These are phyloP conservation scores for Eolophus roseicapilla DNA, from an alignment of 2,113 vertebrate species.

Conservation along the genomic window DNA sequence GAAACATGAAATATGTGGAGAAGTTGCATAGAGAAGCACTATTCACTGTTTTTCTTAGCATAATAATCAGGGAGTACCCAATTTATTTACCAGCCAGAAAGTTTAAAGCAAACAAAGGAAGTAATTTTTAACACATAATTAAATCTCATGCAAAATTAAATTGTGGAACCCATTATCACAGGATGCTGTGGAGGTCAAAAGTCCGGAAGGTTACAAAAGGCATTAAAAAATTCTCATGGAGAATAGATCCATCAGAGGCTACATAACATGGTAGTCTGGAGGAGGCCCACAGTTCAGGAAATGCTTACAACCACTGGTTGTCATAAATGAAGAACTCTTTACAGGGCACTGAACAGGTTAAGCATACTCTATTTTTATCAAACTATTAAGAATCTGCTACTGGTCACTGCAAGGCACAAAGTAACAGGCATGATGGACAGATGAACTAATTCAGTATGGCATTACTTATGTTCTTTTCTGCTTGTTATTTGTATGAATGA, in stretches of 20 bases:
- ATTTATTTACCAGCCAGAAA: slow-evolving; percentile 31
- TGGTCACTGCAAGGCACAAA: neutral
- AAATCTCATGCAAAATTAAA: slow-evolving; percentile 17
- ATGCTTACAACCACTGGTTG: neutral
- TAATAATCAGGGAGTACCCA: neutral
- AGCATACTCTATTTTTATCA: neutral
- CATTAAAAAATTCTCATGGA: neutral
- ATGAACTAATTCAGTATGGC: neutral
- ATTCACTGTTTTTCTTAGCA: neutral
- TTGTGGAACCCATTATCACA: neutral
- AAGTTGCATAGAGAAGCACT: neutral
- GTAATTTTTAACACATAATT: slow-evolving; percentile 31
- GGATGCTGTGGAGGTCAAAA: slow-evolving; percentile 23
- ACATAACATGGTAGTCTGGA: neutral
- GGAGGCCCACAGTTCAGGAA: neutral
- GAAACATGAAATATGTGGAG: neutral
- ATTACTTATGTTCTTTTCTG: neutral
- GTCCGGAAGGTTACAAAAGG: neutral
- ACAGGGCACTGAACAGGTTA: neutral
- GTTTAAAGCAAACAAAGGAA: slow-evolving; percentile 44
- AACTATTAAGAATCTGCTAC: neutral
- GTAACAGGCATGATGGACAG: neutral
- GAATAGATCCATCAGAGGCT: neutral
- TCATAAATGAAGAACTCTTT: neutral
- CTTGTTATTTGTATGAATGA: neutral